Evolutionary conservation across 2,888 invertebrate species (phyloP).

Genomic region (Perizoma flavofasciatum): DNA sequence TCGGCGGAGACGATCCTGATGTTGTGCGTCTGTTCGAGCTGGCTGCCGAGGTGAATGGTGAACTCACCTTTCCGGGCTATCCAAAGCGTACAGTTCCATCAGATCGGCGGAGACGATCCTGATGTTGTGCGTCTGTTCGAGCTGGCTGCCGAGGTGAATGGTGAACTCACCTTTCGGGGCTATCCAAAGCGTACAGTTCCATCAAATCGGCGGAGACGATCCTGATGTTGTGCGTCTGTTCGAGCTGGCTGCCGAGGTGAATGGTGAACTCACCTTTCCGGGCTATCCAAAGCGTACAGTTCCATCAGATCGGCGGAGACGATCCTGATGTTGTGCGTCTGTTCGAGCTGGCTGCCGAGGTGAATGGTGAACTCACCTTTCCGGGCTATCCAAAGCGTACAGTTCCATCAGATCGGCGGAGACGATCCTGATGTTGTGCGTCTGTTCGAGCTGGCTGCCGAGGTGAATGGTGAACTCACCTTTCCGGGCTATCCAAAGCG

Average conservation of each 20-base stretch:
- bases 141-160: slow-evolving; percentile 98
- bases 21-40: slow-evolving; percentile 99
- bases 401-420: slow-evolving; percentile 90
- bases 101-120: slow-evolving; percentile 94
- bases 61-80: slow-evolving; percentile 81
- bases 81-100: slow-evolving; percentile 69
- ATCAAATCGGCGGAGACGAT: slow-evolving; percentile 93
- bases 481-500: slow-evolving; percentile 50
- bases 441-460: slow-evolving; percentile 98
- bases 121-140: slow-evolving; percentile 99
- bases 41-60: slow-evolving; percentile 98
- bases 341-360: slow-evolving; percentile 98
- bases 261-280: slow-evolving; percentile 90
- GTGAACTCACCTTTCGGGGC: slow-evolving; percentile 87
- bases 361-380: slow-evolving; percentile 93
- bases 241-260: slow-evolving; percentile 98
- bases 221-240: slow-evolving; percentile 98
- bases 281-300: slow-evolving; percentile 53
- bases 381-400: slow-evolving; percentile 51
- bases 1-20: slow-evolving; percentile 95
- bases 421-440: slow-evolving; percentile 97
- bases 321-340: slow-evolving; percentile 98
- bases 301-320: slow-evolving; percentile 91
- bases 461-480: slow-evolving; percentile 95
- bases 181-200: slow-evolving; percentile 58